phyloP scores from a whole-genome alignment of 1,140 invertebrate genomes.

The Akabosia matsudoensis region DNA sequence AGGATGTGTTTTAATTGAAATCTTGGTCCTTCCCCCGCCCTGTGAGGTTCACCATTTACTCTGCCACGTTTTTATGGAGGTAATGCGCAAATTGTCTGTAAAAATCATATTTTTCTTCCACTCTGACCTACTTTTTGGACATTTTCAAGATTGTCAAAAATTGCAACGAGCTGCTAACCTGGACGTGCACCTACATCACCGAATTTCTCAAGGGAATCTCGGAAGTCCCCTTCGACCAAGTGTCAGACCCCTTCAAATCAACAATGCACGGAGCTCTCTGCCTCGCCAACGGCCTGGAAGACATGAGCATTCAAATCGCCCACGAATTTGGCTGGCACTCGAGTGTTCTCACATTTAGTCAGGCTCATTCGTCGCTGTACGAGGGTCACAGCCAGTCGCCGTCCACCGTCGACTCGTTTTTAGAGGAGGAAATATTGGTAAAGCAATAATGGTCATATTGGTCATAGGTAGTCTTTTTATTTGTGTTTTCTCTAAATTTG shows the following conservation, averaged over 20 bases:
- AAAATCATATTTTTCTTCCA: background rate
- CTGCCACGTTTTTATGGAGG: conserved; percentile 10
- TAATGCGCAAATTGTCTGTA: background rate
- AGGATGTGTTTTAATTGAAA: background rate
- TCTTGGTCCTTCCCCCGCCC: background rate
- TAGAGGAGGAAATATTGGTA: conserved; percentile 17
- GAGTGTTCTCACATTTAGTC: background rate
- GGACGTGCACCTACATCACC: conserved; percentile 17
- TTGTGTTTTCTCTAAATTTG: background rate
- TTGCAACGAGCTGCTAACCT: conserved; percentile 12
- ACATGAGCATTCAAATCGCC: conserved; percentile 4
- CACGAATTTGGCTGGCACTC: conserved; percentile 19
- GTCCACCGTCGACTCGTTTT: background rate
- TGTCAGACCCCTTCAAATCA: background rate
- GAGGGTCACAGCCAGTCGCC: background rate
- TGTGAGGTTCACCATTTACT: conserved; percentile 9
- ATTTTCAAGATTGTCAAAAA: conserved; percentile 13
- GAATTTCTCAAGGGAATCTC: conserved; percentile 16
- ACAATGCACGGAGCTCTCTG: background rate
- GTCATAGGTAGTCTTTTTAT: background rate
- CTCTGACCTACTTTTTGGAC: background rate
- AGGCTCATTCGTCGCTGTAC: background rate
- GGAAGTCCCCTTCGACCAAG: background rate
- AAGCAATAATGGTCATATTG: background rate
- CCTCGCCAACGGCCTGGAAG: conserved; percentile 14